These are phyloP conservation scores for Homarus americanus DNA, from an alignment of 1,140 invertebrate genomes.

Conservation along the genomic window DNA sequence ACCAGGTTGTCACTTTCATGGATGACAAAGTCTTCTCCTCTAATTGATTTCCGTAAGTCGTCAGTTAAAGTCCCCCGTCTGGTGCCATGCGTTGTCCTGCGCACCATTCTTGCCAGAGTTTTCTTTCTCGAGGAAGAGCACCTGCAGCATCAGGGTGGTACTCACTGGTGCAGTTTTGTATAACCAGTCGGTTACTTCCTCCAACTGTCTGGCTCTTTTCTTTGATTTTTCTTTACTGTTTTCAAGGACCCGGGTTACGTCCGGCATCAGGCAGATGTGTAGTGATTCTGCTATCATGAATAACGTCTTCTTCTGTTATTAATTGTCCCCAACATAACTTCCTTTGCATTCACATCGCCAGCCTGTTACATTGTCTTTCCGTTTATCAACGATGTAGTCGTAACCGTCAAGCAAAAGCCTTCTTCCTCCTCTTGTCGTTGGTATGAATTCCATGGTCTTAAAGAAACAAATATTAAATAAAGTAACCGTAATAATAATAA, in stretches of 20 bases:
- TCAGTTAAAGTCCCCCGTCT: conserved; percentile 22
- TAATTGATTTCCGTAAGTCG: conserved; percentile 30
- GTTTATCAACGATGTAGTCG: conserved; percentile 43
- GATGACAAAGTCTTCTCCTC: conserved; percentile 10
- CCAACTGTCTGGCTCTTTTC: conserved; percentile 35
- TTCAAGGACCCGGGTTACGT: conserved; percentile 35
- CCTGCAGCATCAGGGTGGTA: conserved; percentile 50
- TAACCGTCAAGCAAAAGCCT: conserved; percentile 36
- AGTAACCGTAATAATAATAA: no score
- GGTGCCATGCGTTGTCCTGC: conserved; percentile 35
- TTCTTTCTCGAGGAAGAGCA: conserved; percentile 45
- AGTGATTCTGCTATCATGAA: conserved; percentile 24
- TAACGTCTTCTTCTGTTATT: conserved; percentile 51
- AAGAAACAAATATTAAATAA: neutral
- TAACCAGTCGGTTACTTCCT: conserved; percentile 42
- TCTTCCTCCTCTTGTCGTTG: conserved; percentile 30
- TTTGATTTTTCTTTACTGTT: conserved; percentile 42
- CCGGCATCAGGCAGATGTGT: conserved; percentile 36
- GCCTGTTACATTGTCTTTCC: conserved; percentile 34
- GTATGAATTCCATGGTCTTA: conserved; percentile 32
- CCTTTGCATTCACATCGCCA: conserved; percentile 49
- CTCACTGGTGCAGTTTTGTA: conserved; percentile 52
- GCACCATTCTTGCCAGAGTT: conserved; percentile 43
- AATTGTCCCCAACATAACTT: conserved; percentile 45
- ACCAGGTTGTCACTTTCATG: conserved; percentile 44